Conservation (phyloP, 2,797 vertebrate genomes). For the Amazonetta brasiliensis region DNA sequence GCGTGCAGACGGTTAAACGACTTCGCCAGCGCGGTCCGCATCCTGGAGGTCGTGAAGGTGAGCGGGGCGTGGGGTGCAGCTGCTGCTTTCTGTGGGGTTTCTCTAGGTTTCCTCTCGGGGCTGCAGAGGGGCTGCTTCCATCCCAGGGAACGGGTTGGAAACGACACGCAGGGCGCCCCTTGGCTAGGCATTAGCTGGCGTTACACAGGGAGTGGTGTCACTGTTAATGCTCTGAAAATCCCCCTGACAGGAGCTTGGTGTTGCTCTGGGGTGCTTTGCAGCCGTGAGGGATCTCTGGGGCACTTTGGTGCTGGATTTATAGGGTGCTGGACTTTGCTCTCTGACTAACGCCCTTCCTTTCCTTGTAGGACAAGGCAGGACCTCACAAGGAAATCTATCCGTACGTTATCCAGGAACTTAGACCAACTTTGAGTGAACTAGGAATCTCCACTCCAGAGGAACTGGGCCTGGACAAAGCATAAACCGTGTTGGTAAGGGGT, state of each 20-base stretch:
- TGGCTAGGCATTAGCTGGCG: too few relatives aligned
- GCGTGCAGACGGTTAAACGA: conserved; percentile 95
- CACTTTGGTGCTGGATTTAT: neutral
- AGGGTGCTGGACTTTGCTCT: neutral
- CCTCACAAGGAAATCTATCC: conserved; percentile 96
- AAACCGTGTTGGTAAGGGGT: conserved; percentile 73
- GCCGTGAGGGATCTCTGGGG: accelerated
- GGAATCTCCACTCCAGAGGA: conserved; percentile 95
- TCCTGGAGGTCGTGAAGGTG: conserved; percentile 96
- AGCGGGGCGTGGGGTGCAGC: neutral
- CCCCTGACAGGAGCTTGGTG: neutral
- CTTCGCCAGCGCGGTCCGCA: conserved; percentile 92
- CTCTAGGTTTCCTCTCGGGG: neutral
- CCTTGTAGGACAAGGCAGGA: conserved; percentile 90
- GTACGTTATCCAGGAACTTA: conserved; percentile 93
- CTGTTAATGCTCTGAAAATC: neutral
- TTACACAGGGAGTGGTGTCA: neutral
- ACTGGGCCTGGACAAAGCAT: conserved; percentile 92
- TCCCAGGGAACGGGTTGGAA: too few relatives aligned
- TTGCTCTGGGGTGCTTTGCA: neutral
- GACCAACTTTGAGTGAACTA: conserved; percentile 90
- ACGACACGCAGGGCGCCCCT: too few relatives aligned
- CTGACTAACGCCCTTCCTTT: neutral
- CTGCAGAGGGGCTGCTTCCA: too few relatives aligned
- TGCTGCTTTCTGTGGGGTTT: neutral